These are phyloP conservation scores for Heterodera schachtii DNA, from an alignment of 1,140 invertebrate genomes.

Conservation along the genomic window DNA sequence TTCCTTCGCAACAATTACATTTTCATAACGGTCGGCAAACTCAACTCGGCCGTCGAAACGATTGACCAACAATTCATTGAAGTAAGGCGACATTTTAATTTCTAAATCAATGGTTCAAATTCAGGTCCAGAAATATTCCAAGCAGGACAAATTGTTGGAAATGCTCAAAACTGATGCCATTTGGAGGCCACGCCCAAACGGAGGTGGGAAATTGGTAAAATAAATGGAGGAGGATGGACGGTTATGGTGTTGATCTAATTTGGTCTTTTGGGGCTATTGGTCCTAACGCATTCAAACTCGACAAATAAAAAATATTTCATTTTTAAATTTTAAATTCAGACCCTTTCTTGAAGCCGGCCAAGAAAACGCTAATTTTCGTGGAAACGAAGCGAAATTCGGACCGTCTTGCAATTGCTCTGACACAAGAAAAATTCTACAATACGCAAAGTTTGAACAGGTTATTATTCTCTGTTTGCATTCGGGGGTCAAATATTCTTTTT, in stretches of 20 bases:
- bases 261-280: too few relatives aligned
- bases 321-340: constrained; percentile 3
- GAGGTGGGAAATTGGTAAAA: background rate
- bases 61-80: constrained; percentile 37
- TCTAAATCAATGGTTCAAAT: constrained; percentile 16
- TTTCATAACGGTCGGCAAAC: constrained; percentile 19
- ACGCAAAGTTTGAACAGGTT: constrained; percentile 35
- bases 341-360: constrained; percentile 4
- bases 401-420: constrained; percentile 22
- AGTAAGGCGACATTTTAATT: constrained; percentile 21
- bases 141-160: constrained; percentile 34
- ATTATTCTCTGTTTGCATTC: background rate
- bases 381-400: constrained; percentile 34
- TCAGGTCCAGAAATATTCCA: constrained; percentile 26
- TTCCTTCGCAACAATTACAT: constrained; percentile 32
- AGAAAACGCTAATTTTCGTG: constrained; percentile 40
- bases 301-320: background rate
- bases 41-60: constrained; percentile 35
- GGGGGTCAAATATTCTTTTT: background rate
- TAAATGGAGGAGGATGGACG: too few relatives aligned
- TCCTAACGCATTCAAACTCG: too few relatives aligned
- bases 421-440: constrained; percentile 9
- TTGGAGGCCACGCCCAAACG: constrained; percentile 10
- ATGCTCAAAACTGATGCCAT: constrained; percentile 28
- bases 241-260: too few relatives aligned